Percentiles rank a stretch among this genome's conserved stretches.
phyloP scores from a whole-genome alignment of 2,113 vertebrate genomes.

The Vidua macroura region DNA sequence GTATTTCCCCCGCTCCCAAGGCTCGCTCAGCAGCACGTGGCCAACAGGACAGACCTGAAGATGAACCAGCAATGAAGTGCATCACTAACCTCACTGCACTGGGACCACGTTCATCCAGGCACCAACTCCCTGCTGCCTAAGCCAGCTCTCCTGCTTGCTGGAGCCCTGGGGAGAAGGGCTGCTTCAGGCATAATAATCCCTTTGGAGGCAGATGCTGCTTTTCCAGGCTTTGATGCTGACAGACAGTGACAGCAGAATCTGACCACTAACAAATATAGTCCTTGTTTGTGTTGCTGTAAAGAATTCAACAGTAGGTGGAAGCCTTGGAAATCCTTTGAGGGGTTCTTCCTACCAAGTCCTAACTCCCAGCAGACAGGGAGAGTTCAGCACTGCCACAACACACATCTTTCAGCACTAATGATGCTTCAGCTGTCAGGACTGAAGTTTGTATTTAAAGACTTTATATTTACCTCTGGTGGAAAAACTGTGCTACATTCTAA shows the following conservation, averaged over 20 bases:
- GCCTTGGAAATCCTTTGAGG: conserved; percentile 45
- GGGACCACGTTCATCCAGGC: background rate
- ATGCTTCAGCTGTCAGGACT: conserved; percentile 16
- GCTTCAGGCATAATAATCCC: background rate
- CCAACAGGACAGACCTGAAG: background rate
- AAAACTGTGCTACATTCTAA: conserved; percentile 23
- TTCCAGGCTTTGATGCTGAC: conserved; percentile 9
- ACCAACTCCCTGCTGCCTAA: background rate
- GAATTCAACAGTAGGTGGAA: conserved; percentile 31
- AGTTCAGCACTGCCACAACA: background rate
- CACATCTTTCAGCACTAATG: background rate
- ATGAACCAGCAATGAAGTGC: background rate
- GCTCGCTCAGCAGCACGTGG: background rate
- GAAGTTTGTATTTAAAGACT: background rate
- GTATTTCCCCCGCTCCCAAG: background rate
- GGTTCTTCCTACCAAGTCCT: background rate
- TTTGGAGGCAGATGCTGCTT: background rate
- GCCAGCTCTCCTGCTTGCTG: background rate
- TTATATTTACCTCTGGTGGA: conserved; percentile 11
- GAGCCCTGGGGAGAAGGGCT: background rate
- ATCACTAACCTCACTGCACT: background rate
- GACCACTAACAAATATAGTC: background rate
- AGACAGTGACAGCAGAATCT: conserved; percentile 10
- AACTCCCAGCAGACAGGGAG: background rate
- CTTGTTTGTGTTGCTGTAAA: background rate